Evolutionary conservation across 2,113 vertebrate genomes (phyloP).

Genomic region (Pica pica): DNA sequence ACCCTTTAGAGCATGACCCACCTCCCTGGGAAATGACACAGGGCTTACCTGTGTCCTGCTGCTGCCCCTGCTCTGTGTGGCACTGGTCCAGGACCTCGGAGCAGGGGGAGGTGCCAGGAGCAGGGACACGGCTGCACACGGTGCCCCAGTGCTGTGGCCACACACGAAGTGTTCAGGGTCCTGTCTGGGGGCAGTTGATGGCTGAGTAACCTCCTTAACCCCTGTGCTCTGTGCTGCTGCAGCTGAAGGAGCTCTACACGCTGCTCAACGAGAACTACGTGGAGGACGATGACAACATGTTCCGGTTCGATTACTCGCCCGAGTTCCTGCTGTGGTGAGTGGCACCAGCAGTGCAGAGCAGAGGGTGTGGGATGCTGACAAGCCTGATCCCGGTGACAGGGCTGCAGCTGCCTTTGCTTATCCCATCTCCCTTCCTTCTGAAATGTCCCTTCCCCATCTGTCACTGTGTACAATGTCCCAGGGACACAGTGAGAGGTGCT

Average conservation of each 20-base stretch:
- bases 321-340: conserved; percentile 96
- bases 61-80: neutral
- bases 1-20: neutral
- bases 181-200: neutral
- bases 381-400: neutral
- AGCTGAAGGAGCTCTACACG: conserved; percentile 98
- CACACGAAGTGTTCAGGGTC: neutral
- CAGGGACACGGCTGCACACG: fast-evolving
- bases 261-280: conserved; percentile 98
- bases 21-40: neutral
- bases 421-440: neutral
- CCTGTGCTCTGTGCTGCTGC: neutral
- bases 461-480: neutral
- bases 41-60: neutral
- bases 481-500: neutral
- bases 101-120: fast-evolving
- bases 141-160: neutral
- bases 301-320: conserved; percentile 97
- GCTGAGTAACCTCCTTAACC: neutral
- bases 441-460: neutral
- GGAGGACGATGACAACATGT: conserved; percentile 99
- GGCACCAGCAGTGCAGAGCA: neutral
- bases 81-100: fast-evolving
- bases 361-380: neutral
- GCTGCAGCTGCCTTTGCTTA: neutral